These are phyloP conservation scores for Taurulus bubalis DNA, from an alignment of 2,113 vertebrate genomes.

Conservation along the genomic window DNA sequence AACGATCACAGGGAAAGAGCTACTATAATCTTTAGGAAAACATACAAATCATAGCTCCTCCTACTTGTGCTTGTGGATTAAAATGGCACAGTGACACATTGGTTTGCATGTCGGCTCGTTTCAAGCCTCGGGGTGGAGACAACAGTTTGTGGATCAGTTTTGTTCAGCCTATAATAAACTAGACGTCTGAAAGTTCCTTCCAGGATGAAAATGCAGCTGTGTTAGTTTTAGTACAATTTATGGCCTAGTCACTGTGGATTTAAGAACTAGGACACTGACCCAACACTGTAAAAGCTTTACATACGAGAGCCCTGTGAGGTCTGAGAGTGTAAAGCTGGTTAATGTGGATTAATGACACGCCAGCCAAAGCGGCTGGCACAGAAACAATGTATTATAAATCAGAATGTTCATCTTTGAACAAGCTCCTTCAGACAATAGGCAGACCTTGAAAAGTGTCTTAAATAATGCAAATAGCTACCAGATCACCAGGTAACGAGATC, in stretches of 20 bases:
- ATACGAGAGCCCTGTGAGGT: background rate
- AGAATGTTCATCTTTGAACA: background rate
- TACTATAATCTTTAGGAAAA: background rate
- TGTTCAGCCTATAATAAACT: constrained; percentile 5
- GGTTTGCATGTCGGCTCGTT: background rate
- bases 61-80: background rate
- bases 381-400: background rate
- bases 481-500: constrained; percentile 50
- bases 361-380: accelerated
- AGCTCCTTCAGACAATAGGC: background rate
- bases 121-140: constrained; percentile 38
- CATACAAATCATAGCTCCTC: background rate
- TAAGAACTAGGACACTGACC: constrained; percentile 42
- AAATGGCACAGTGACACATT: constrained; percentile 2
- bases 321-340: background rate
- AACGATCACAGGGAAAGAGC: background rate
- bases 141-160: constrained; percentile 12
- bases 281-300: constrained; percentile 16
- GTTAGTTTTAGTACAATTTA: constrained; percentile 18
- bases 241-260: constrained; percentile 40
- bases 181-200: background rate
- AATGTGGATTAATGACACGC: background rate
- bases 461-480: constrained; percentile 59
- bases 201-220: constrained; percentile 18
- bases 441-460: constrained; percentile 13